Percentiles rank a stretch among this genome's conserved stretches.
These are phyloP conservation scores for Drymonia ruficornis DNA, from an alignment of 2,888 invertebrate species.

Conservation along the genomic window DNA sequence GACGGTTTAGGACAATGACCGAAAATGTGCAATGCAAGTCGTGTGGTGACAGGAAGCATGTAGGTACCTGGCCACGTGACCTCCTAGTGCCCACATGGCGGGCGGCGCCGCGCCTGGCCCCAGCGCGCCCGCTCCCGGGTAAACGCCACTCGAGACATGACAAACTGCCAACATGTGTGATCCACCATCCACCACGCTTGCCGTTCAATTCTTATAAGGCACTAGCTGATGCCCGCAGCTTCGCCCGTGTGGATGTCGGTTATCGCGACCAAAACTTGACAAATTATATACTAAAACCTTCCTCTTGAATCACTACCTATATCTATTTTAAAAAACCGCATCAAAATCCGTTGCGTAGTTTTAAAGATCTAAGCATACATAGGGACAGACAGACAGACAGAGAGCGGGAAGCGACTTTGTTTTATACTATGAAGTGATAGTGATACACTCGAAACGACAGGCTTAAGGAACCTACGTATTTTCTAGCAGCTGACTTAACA, in stretches of 20 bases:
- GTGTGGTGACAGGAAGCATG: slow-evolving; percentile 61
- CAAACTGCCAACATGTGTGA: slow-evolving; percentile 65
- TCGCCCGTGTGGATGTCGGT: no score
- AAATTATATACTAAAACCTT: no score
- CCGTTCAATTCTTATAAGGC: slow-evolving; percentile 37
- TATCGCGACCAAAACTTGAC: no score
- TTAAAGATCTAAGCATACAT: no score
- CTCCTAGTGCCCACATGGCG: slow-evolving; percentile 65
- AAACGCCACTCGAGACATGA: slow-evolving; percentile 57
- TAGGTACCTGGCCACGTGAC: slow-evolving; percentile 69
- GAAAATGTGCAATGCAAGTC: slow-evolving; percentile 59
- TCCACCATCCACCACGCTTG: slow-evolving; percentile 51
- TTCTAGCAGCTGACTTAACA: slow-evolving; percentile 45
- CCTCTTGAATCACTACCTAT: no score
- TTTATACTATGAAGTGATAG: no score
- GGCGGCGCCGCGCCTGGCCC: slow-evolving; percentile 47
- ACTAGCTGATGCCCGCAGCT: no score
- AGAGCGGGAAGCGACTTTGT: no score
- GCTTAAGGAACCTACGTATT: slow-evolving; percentile 55
- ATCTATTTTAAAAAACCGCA: no score
- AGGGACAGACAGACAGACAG: no score
- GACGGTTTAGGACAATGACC: slow-evolving; percentile 38
- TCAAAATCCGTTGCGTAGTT: no score
- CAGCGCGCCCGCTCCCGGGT: slow-evolving; percentile 46
- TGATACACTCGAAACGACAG: slow-evolving; percentile 43